phyloP scores from a whole-genome alignment of 2,888 invertebrate species.

The Philereme transversata region DNA sequence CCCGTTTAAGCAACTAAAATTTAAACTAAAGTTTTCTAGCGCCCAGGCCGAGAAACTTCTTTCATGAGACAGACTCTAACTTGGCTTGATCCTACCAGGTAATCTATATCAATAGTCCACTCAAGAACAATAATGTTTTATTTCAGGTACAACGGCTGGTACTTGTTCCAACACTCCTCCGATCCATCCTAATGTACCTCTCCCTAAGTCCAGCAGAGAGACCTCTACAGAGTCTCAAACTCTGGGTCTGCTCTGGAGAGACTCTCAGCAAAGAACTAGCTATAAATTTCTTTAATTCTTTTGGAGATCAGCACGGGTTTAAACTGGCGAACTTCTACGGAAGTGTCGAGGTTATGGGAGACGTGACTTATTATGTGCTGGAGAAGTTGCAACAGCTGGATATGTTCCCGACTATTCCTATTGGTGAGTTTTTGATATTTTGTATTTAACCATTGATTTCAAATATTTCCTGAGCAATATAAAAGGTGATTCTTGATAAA shows the following conservation, averaged over 20 bases:
- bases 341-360: constrained; percentile 96
- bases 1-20: no score
- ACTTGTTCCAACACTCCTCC: constrained; percentile 92
- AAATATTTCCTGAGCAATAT: no score
- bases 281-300: constrained; percentile 89
- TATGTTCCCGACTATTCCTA: constrained; percentile 88
- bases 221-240: constrained; percentile 84
- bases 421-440: constrained; percentile 84
- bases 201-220: constrained; percentile 83
- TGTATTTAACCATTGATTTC: no score
- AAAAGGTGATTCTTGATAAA: no score
- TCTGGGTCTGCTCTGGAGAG: constrained; percentile 96
- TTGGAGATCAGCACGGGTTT: constrained; percentile 85
- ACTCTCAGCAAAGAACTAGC: constrained; percentile 88
- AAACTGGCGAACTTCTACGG: constrained; percentile 94
- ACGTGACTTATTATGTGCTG: constrained; percentile 91
- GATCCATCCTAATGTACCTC: constrained; percentile 90
- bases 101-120: no score
- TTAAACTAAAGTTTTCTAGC: no score
- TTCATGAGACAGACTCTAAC: no score
- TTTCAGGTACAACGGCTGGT: constrained; percentile 90
- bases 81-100: no score
- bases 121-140: no score
- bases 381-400: constrained; percentile 85
- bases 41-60: no score